Percentiles rank a stretch among this genome's conserved stretches.
These are phyloP conservation scores for Gymnopithys bicolor DNA, from an alignment of 2,797 vertebrate species.

Conservation along the genomic window DNA sequence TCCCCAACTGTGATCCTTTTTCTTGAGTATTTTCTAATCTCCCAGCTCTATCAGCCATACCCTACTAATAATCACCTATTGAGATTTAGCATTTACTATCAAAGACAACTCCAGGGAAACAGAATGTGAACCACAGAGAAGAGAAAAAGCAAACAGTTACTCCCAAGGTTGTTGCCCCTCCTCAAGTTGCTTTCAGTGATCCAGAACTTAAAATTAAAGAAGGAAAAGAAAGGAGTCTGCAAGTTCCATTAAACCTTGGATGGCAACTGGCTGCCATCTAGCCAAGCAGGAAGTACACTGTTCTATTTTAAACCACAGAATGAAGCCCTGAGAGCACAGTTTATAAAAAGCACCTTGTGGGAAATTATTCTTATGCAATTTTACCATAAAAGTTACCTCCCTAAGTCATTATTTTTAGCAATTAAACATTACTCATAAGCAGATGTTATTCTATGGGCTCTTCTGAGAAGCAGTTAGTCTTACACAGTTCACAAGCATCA, in stretches of 20 bases:
- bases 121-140: not conserved
- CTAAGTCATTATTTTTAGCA: not conserved
- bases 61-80: not conserved
- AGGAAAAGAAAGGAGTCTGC: not conserved
- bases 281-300: not conserved
- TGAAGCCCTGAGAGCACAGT: not conserved
- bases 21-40: not conserved
- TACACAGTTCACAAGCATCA: not conserved
- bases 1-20: rapidly evolving
- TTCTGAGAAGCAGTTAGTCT: not conserved
- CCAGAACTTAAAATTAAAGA: not conserved
- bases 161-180: not conserved
- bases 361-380: not conserved
- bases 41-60: not conserved
- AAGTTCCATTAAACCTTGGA: not conserved
- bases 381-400: not conserved
- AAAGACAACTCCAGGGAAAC: not conserved
- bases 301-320: not conserved
- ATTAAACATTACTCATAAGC: not conserved
- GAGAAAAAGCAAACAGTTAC: not conserved
- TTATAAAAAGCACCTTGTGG: not conserved
- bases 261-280: not conserved
- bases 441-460: not conserved
- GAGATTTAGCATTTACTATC: not conserved
- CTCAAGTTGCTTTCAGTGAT: not conserved